Percentiles rank a stretch among this genome's conserved stretches.
These are phyloP conservation scores for Phymorhynchus buccinoides DNA, from an alignment of 1,140 invertebrate genomes.

Conservation along the genomic window DNA sequence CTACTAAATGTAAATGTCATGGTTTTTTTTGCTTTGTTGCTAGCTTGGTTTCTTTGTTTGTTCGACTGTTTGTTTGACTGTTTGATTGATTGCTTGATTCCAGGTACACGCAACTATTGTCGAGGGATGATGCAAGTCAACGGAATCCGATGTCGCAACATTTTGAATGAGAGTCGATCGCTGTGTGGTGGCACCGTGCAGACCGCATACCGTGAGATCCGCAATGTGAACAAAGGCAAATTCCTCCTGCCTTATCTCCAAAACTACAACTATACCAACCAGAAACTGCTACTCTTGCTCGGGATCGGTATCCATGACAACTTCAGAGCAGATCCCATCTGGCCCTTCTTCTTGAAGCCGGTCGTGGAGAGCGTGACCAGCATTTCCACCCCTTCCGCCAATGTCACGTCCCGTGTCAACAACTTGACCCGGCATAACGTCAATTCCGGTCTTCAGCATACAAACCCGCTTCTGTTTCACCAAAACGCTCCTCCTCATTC, in stretches of 20 bases:
- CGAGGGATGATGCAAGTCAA: constrained; percentile 30
- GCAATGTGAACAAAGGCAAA: neutral
- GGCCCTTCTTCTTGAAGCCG: constrained; percentile 1
- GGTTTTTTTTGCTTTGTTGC: too few relatives aligned
- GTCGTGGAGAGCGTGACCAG: neutral
- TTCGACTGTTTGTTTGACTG: too few relatives aligned
- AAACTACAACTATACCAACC: neutral
- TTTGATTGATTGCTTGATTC: too few relatives aligned
- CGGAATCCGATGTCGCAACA: constrained; percentile 3
- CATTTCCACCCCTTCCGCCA: neutral
- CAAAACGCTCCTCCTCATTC: neutral
- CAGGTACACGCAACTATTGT: neutral
- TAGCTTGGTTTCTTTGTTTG: too few relatives aligned
- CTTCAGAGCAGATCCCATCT: neutral
- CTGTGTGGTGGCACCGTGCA: constrained; percentile 1
- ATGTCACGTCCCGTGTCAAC: neutral
- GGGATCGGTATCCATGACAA: constrained; percentile 32
- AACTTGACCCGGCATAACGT: neutral
- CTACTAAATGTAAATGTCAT: too few relatives aligned
- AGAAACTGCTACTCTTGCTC: neutral
- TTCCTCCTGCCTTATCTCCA: constrained; percentile 21
- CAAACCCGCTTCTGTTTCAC: neutral
- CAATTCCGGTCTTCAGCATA: neutral
- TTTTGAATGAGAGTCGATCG: constrained; percentile 20
- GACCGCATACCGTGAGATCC: constrained; percentile 18